Evolutionary conservation across 2,113 vertebrate genomes (phyloP).

Genomic region (Urocitellus parryii): DNA sequence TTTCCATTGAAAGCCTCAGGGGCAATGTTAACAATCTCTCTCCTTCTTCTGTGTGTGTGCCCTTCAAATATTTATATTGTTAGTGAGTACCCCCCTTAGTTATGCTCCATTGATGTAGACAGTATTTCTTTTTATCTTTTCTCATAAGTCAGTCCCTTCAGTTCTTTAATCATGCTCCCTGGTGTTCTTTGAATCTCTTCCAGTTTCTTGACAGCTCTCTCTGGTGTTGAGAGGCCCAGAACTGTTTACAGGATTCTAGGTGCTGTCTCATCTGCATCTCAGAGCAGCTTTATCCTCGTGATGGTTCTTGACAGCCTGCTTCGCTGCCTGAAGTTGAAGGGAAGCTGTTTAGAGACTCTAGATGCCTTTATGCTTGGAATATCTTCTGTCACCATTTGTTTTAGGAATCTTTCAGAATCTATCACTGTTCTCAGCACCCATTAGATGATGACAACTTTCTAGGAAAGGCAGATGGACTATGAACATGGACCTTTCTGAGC

Average conservation of each 20-base stretch:
- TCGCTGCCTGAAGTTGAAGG: conserved; percentile 42
- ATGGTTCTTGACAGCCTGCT: conserved; percentile 68
- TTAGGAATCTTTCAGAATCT: neutral
- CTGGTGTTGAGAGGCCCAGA: conserved; percentile 82
- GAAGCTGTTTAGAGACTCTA: conserved; percentile 16
- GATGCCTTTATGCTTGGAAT: neutral
- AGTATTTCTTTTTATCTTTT: conserved; percentile 83
- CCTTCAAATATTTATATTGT: conserved; percentile 77
- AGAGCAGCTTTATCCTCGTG: conserved; percentile 57
- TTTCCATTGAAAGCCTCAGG: conserved; percentile 40
- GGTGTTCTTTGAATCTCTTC: conserved; percentile 85
- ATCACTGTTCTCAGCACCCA: neutral
- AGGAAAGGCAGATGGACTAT: neutral
- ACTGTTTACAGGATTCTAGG: conserved; percentile 83
- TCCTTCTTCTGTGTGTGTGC: neutral
- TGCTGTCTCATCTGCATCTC: conserved; percentile 77
- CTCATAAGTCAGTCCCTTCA: conserved; percentile 85
- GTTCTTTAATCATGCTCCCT: conserved; percentile 84
- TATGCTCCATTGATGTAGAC: conserved; percentile 40
- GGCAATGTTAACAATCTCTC: conserved; percentile 13
- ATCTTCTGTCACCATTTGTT: neutral
- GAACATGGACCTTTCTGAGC: neutral
- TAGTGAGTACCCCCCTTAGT: conserved; percentile 40
- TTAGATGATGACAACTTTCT: neutral
- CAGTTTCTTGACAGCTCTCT: conserved; percentile 86